These are phyloP conservation scores for Eristalis intricaria DNA, from an alignment of 2,888 invertebrate genomes.

Conservation along the genomic window DNA sequence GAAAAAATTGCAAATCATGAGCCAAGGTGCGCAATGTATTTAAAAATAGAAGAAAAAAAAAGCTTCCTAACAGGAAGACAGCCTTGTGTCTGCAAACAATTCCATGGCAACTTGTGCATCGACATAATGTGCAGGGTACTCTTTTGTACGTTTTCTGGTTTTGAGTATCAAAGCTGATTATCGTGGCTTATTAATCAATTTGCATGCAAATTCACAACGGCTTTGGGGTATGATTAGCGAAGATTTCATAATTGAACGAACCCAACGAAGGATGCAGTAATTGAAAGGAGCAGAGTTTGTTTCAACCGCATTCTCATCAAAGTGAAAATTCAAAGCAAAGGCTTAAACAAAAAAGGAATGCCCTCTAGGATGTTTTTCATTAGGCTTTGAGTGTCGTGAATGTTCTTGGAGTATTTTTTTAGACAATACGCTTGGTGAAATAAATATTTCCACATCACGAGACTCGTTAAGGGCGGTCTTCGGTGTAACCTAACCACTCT, in stretches of 20 bases:
- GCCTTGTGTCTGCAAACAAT: conserved; percentile 4
- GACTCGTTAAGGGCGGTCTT: too few relatives aligned
- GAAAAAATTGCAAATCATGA: neutral
- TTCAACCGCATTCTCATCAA: conserved; percentile 27
- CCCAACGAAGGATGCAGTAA: conserved; percentile 30
- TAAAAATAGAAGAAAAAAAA: conserved; percentile 2
- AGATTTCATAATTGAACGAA: conserved; percentile 53
- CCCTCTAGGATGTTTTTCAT: conserved; percentile 49
- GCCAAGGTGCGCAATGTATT: conserved; percentile 52
- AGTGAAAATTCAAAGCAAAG: conserved; percentile 24
- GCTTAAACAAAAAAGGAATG: neutral
- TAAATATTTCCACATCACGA: too few relatives aligned
- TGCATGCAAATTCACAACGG: conserved; percentile 68
- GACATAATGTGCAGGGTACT: neutral
- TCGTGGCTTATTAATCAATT: conserved; percentile 69
- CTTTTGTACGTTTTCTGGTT: conserved; percentile 29
- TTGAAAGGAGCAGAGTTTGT: conserved; percentile 45
- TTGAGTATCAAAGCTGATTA: conserved; percentile 67
- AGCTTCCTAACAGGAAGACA: neutral
- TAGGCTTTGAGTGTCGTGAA: conserved; percentile 21
- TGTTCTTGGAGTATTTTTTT: neutral
- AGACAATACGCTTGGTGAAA: too few relatives aligned
- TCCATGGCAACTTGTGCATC: conserved; percentile 10
- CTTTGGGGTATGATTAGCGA: conserved; percentile 47
- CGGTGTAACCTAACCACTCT: too few relatives aligned